Evolutionary conservation across 1,140 invertebrate species (phyloP).

Genomic region (Pantala flavescens): DNA sequence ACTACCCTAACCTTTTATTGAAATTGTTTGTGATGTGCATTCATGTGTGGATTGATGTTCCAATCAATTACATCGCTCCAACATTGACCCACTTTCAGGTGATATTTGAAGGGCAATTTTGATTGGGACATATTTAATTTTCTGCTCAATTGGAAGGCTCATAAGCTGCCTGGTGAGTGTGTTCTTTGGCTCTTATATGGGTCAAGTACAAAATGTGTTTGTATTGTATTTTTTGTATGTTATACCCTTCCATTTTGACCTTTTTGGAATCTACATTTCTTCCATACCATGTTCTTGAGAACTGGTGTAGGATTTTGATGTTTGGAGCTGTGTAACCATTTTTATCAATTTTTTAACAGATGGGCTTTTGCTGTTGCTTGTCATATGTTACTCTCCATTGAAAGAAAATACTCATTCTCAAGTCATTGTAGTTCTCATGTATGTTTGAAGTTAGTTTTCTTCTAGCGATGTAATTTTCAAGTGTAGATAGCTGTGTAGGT

Average conservation of each 20-base stretch:
- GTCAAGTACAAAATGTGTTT: background rate
- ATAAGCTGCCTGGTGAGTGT: background rate
- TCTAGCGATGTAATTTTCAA: background rate
- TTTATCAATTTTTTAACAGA: slow-evolving; percentile 1
- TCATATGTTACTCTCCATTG: background rate
- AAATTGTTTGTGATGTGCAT: background rate
- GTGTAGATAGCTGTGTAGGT: slow-evolving; percentile 9
- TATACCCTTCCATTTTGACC: background rate
- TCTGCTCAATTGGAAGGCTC: background rate
- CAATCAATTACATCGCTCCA: background rate
- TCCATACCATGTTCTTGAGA: background rate
- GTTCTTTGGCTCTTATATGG: background rate
- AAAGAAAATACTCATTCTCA: background rate
- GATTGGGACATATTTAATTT: background rate
- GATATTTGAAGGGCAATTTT: background rate
- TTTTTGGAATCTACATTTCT: background rate
- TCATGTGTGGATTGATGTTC: background rate
- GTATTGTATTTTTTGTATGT: slow-evolving; percentile 10
- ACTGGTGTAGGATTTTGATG: background rate
- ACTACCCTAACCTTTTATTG: background rate
- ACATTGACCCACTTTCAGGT: background rate
- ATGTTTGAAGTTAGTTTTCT: background rate
- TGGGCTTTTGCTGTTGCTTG: slow-evolving; percentile 4
- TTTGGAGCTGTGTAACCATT: slow-evolving; percentile 1
- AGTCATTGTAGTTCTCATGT: background rate